Conservation (phyloP, 2,888 invertebrate genomes). For the Helobdella robusta region DNA sequence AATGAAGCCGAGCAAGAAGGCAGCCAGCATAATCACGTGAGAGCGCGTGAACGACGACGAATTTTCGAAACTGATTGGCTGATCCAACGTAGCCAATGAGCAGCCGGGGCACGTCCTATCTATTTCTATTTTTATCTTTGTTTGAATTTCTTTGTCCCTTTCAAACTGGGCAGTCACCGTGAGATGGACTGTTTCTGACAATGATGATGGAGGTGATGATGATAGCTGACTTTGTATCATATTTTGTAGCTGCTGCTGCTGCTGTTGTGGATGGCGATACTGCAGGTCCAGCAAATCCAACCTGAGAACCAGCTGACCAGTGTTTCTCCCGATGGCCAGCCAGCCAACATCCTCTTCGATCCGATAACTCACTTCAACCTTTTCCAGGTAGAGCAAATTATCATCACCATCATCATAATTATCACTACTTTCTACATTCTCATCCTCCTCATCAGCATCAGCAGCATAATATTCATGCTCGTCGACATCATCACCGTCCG, state of each 20-base stretch:
- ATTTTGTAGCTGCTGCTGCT: not conserved
- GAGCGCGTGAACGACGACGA: not conserved
- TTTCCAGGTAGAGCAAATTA: not conserved
- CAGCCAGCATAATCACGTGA: not conserved
- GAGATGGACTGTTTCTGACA: not conserved
- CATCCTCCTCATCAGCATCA: slow-evolving; percentile 16
- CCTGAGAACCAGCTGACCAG: not conserved
- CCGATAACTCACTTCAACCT: not conserved
- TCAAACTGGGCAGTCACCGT: slow-evolving; percentile 23
- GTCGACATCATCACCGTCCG: not conserved
- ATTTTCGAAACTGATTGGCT: not conserved
- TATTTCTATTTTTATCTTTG: slow-evolving; percentile 30
- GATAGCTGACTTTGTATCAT: too few species aligned
- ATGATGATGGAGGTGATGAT: not conserved
- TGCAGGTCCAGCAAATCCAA: not conserved
- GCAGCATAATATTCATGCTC: not conserved
- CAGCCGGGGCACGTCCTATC: slow-evolving; percentile 43
- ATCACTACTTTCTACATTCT: slow-evolving; percentile 4
- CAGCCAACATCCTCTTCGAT: not conserved
- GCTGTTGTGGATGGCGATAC: not conserved
- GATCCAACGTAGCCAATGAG: not conserved
- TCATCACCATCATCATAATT: slow-evolving; percentile 19
- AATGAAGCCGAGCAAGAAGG: slow-evolving; percentile 4
- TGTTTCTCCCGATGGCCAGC: not conserved
- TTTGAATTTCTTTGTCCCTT: not conserved